Base-by-base conservation (phyloP, 2,113 vertebrate species). In the Nanger granti region DNA sequence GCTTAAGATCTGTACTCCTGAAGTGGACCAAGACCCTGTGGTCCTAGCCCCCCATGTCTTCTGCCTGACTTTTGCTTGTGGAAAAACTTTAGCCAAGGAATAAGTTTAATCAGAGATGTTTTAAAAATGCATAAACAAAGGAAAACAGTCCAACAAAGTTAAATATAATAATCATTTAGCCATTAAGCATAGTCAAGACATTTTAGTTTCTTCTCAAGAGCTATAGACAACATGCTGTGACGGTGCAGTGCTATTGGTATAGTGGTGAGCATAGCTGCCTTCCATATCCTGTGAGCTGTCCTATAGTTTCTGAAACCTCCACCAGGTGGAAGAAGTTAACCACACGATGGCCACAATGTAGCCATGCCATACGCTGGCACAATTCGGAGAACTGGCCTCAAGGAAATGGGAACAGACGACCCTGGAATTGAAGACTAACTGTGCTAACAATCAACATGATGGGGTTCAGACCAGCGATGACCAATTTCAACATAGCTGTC, bases 231-330 rank as follows among this genome's bases (percentile, higher is more conserved):
- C 41, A 44, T 73, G 69, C n/a, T 73, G 10, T 73, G 69, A 22
- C 22, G 5, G 5, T 41, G n/a, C 20, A 11, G 12, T 28, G 98
- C 98, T 99, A 98, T 98, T 99, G 98, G 98, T 99, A 99, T 98
- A 98, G 98, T 99, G 98, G 99, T 99, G 96, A 99, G 98, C 98
- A 99, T 99, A 99, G 98, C 99, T 99, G 99, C 98, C 98, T 99
- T 99, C 73, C 73, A 28, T 14, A 79, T 8, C 73, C 73, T 79
- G 73, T 28, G 41, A 79, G 22, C 73, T 44, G 24, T 28, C 41
- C 41, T 44, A 26, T 26, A 79, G 73, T 44, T 44, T 44, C 37
- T 13, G 37, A 79, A 44, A 79, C 12, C 24, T 44, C 37, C 37
- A 79, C 24, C 41, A 28, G 12, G 73, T 44, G 24, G 24, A 79